These are phyloP conservation scores for Parauchenoglanis punctatus DNA, from an alignment of 2,797 vertebrate species.

Conservation along the genomic window DNA sequence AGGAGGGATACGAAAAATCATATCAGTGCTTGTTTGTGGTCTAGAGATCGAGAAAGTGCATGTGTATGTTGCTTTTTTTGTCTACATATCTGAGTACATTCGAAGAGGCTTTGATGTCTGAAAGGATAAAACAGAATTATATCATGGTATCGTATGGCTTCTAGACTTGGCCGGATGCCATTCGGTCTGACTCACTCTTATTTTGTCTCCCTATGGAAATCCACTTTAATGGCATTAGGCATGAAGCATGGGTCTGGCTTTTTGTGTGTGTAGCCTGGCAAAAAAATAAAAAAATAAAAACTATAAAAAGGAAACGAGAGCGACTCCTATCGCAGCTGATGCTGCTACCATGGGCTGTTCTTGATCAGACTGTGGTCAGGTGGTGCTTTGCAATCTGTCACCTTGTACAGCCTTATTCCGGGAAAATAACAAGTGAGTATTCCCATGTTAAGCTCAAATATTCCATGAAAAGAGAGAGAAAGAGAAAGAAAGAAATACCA, in stretches of 20 bases:
- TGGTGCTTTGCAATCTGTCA: neutral
- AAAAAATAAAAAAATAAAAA: neutral
- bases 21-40: constrained; percentile 15
- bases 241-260: neutral
- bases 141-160: neutral
- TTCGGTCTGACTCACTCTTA: neutral
- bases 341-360: neutral
- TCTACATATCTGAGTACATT: constrained; percentile 13
- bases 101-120: neutral
- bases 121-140: constrained; percentile 23
- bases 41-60: constrained; percentile 19
- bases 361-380: constrained; percentile 7
- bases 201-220: neutral
- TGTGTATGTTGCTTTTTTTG: neutral
- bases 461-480: neutral
- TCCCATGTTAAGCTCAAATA: neutral
- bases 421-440: neutral
- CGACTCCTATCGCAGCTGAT: neutral
- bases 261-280: neutral
- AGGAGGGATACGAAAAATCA: neutral
- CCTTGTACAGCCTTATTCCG: neutral
- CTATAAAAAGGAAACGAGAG: neutral
- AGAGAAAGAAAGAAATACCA: neutral
- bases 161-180: constrained; percentile 13
- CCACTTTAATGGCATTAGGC: neutral